These are phyloP conservation scores for Probosciger aterrimus DNA, from an alignment of 2,113 vertebrate species.

Conservation along the genomic window DNA sequence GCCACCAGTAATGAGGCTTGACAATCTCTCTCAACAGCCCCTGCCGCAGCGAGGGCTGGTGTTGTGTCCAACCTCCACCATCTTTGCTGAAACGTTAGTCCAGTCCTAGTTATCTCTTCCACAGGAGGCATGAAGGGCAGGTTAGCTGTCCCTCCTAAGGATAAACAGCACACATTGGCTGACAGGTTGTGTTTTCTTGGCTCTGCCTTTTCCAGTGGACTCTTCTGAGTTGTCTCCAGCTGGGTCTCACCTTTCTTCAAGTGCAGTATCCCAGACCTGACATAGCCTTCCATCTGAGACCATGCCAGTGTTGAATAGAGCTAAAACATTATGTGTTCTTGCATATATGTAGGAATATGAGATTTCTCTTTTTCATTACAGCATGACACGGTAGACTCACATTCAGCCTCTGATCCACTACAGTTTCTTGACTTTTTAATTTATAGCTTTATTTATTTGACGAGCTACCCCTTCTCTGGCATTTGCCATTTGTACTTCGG, in stretches of 20 bases:
- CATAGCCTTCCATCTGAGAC: not conserved
- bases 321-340: not conserved
- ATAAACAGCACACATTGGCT: not conserved
- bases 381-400: not conserved
- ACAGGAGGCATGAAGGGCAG: not conserved
- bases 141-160: not conserved
- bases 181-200: accelerated
- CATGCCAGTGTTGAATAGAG: not conserved
- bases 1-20: accelerated
- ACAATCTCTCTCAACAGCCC: not conserved
- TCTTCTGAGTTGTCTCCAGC: not conserved
- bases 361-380: not conserved
- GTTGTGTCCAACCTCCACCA: not conserved
- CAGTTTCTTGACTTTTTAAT: not conserved
- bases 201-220: not conserved
- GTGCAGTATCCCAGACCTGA: not conserved
- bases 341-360: not conserved
- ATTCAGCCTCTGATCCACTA: not conserved
- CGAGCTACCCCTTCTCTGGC: not conserved
- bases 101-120: not conserved
- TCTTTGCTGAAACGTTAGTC: not conserved
- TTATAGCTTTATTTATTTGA: not conserved
- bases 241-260: not conserved
- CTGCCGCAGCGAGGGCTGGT: not conserved
- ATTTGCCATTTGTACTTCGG: not conserved